Evolutionary conservation across 2,113 vertebrate species (phyloP).

Genomic region (Phyllopteryx taeniolatus): DNA sequence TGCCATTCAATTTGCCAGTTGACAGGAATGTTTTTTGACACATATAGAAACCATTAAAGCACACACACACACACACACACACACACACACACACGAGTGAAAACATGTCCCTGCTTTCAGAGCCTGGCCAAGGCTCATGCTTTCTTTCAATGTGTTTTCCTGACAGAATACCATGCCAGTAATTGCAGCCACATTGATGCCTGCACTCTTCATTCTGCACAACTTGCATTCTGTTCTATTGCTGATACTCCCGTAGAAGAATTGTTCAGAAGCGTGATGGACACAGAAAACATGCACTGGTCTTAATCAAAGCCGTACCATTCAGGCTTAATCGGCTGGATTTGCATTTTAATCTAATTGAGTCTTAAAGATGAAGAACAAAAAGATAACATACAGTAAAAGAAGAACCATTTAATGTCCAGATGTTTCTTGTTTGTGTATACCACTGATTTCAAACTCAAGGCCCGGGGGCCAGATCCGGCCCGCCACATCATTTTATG

Average conservation of each 20-base stretch:
- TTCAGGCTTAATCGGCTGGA: conserved; percentile 43
- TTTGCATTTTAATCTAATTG: conserved; percentile 43
- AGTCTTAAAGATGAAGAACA: conserved; percentile 8
- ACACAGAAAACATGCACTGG: conserved; percentile 48
- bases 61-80: not conserved
- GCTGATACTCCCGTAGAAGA: conserved; percentile 35
- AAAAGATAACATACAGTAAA: conserved; percentile 2
- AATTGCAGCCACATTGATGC: conserved; percentile 28
- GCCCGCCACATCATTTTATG: too few relatives aligned
- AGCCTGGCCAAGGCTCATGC: conserved; percentile 22
- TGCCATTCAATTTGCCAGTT: not conserved
- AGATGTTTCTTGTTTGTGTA: conserved; percentile 15
- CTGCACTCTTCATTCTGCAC: not conserved
- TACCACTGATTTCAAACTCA: not conserved
- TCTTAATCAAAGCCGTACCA: conserved; percentile 49
- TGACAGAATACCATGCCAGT: conserved; percentile 26
- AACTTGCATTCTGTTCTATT: not conserved
- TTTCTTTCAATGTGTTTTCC: conserved; percentile 37
- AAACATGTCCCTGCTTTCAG: conserved; percentile 32
- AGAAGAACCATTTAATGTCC: conserved; percentile 7
- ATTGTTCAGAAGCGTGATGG: conserved; percentile 27
- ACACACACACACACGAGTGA: conserved; percentile 8
- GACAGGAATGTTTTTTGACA: not conserved
- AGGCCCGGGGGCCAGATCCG: too few relatives aligned
- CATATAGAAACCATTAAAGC: not conserved